Percentiles rank a stretch among this genome's conserved stretches.
Evolutionary conservation across 2,797 vertebrate species (phyloP).

Genomic region (Tapirus indicus): DNA sequence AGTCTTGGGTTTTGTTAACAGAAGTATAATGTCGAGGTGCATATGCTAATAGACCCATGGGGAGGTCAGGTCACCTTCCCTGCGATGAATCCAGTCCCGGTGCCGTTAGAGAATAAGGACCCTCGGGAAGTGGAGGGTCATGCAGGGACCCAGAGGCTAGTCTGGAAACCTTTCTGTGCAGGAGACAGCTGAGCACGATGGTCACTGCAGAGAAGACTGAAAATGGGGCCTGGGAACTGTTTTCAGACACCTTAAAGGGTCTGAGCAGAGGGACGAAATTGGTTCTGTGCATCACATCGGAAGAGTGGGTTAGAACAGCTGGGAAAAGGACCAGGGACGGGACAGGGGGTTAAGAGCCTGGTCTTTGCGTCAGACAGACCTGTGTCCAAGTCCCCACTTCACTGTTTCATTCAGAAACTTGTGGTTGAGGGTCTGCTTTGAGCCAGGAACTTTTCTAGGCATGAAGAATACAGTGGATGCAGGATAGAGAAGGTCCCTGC

Average conservation of each 20-base stretch:
- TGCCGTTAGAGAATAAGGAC: neutral
- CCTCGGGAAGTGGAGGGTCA: neutral
- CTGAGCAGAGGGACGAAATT: neutral
- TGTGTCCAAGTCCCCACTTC: neutral
- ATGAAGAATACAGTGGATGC: too few species aligned
- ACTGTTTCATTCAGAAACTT: neutral
- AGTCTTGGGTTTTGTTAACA: neutral
- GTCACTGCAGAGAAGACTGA: neutral
- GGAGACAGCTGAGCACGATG: neutral
- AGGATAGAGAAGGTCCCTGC: neutral
- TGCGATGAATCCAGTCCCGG: too few species aligned
- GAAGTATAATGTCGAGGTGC: neutral
- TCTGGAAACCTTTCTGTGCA: neutral
- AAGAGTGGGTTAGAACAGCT: neutral
- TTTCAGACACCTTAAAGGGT: neutral
- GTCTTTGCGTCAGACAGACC: neutral
- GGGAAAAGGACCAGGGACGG: neutral
- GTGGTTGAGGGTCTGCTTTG: neutral
- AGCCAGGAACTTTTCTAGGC: neutral
- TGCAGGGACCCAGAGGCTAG: accelerated
- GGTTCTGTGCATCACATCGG: neutral
- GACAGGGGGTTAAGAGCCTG: neutral
- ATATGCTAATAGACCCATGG: neutral
- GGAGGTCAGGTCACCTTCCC: neutral
- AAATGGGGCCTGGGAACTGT: neutral